Evolutionary conservation across 2,888 invertebrate species (phyloP), one percentile per base, ranked within the genome.

Genomic region (Melipona beecheii): DNA sequence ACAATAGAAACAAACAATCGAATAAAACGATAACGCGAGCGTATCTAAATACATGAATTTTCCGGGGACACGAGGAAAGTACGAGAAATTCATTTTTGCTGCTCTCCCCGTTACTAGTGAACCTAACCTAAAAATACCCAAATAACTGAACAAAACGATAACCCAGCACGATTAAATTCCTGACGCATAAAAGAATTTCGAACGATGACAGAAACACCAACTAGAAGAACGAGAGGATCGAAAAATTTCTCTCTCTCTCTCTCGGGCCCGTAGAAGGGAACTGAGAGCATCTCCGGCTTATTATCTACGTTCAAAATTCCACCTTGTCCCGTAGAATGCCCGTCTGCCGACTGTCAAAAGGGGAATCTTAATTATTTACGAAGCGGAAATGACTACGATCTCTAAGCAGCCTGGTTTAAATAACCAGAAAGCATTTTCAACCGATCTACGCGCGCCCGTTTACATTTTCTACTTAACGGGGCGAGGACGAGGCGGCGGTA

Each of bases 301-400:
- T 71, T 56, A 71, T 17, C 24, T 21, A 11, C 50, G 17, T 62
- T 24, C 24, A 15, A 73, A 73, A 13, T 73, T 62, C 73, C 27
- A 19, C n/a, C 31, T 50, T 50, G 4, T 11, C 4, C 2, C 62
- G n/a, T 19, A 19, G 36, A 43, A 56, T 3, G 0, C 21, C 4
- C 6, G 36, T 24, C 74, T 65, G 43, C 19, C 19, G 21, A 54
- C 19, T 2, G 19, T 21, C 19, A 54, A 65, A 75, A 43, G 74
- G 19, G n/a, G 65, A 54, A 27, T 54, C 15, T 72, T 36, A 56
- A 54, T 65, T 78, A 78, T 72, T 72, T 65, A 78, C 27, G 54
- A 13, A 43, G 17, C 72, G 52, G 77, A 71, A 72, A 65, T 65
- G 72, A 56, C 56, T 71, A 13, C 21, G 58, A 68, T 49, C 43